Conservation (phyloP, 2,113 vertebrate genomes). For the Prietella phreatophila region DNA sequence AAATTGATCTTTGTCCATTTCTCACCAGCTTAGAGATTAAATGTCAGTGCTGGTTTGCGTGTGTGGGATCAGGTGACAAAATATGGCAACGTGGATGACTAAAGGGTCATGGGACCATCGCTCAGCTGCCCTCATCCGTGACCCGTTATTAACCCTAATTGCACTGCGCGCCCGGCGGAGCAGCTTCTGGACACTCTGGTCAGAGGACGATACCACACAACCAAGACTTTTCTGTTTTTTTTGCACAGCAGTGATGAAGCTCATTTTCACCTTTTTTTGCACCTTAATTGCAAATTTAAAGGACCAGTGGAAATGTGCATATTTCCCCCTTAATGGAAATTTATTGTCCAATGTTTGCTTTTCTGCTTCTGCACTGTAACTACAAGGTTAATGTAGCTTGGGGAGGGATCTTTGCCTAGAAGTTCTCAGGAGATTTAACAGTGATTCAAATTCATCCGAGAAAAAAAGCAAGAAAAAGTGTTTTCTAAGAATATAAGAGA, state of each 20-base stretch:
- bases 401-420: background rate
- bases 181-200: background rate
- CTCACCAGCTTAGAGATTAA: conserved; percentile 26
- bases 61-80: conserved; percentile 28
- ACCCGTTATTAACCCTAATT: conserved; percentile 50
- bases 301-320: background rate
- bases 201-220: background rate
- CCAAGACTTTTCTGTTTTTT: conserved; percentile 24
- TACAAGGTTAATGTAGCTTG: background rate
- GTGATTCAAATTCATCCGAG: background rate
- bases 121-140: conserved; percentile 22
- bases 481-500: background rate
- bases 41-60: conserved; percentile 27
- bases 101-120: conserved; percentile 1
- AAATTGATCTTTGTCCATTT: conserved; percentile 32
- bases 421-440: background rate
- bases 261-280: conserved; percentile 13
- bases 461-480: too few species aligned
- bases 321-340: background rate
- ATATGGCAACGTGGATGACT: conserved; percentile 32
- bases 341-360: background rate
- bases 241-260: conserved; percentile 25
- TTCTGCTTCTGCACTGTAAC: background rate
- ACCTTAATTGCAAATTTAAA: conserved; percentile 33
- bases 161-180: conserved; percentile 22